Base-by-base conservation (phyloP, 2,797 vertebrate genomes). In the Rhinophrynus dorsalis region DNA sequence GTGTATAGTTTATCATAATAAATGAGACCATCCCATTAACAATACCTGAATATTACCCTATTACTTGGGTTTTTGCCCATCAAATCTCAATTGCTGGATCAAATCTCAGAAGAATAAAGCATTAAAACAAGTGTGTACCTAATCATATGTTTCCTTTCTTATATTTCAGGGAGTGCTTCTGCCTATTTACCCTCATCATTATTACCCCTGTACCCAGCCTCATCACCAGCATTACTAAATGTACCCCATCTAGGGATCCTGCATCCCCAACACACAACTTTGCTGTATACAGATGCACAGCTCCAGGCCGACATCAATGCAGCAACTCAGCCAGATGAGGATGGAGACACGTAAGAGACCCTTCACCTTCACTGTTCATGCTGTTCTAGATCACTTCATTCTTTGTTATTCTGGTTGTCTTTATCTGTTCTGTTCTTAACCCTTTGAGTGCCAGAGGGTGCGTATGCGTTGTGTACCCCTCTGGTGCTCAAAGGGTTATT, bases 321-420 rank as follows among this genome's bases (percentile, higher is more conserved):
- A 33, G 69, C 62, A 24, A 66, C 69, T 2, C 33, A 51, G 37
- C 18, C 33, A 9, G 62, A 73, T 52, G 69, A 73, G 15, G 69
- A 73, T 45, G 69, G 69, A 52, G 62, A 73, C 51, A 73, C 69
- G 62, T 66, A 73, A 66, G 69, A 6, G 1, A 10, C 30, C 29
- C 11, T 50, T 15, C n/a, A 3, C 13, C 38, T 42, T 3, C 8
- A 11, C 20, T 51, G 32, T 20, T 37, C 13, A 3, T 42, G 11
- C 8, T 42, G 11, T 26, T 24, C 47, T 21, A 12, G 47, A 7
- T 1, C 6, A 2, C 24, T 17, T 21, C 1, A 23, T 10, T 45
- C 21, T 17, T 6, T 21, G 10, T 10, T 21, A 0, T 8, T 45
- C 5, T 4, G 23, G 2, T 45, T 38, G 3, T 38, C 11, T 13